Evolutionary conservation across 2,113 vertebrate species (phyloP).

Genomic region (Pongo abelii): DNA sequence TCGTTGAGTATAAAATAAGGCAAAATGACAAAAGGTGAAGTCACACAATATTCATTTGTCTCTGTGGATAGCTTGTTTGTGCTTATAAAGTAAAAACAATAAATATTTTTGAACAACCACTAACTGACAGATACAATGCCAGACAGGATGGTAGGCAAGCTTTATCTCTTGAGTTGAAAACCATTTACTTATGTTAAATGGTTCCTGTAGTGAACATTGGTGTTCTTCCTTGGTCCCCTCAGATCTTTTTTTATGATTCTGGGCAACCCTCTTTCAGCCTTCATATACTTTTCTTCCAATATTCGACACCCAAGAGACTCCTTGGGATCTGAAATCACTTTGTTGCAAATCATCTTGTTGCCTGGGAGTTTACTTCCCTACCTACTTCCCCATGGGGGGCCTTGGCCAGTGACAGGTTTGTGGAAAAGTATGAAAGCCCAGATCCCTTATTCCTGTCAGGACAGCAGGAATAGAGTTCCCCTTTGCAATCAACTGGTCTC

Average conservation of each 20-base stretch:
- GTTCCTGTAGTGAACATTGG: not conserved
- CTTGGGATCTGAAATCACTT: not conserved
- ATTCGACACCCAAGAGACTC: not conserved
- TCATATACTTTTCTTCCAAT: not conserved
- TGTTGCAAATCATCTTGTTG: not conserved
- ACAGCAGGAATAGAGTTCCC: not conserved
- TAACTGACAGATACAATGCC: not conserved
- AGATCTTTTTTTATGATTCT: not conserved
- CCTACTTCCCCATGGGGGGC: not conserved
- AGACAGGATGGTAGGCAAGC: not conserved
- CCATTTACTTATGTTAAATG: not conserved
- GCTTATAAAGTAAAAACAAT: constrained; percentile 4
- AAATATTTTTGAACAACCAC: not conserved
- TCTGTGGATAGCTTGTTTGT: not conserved
- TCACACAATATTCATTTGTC: not conserved
- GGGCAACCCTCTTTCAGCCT: not conserved
- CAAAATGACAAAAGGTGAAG: constrained; percentile 22
- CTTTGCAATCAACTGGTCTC: not conserved
- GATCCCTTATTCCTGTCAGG: not conserved
- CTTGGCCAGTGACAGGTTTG: not conserved
- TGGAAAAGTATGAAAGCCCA: not conserved
- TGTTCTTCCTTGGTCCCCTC: not conserved
- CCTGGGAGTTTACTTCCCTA: not conserved
- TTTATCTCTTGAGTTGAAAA: not conserved
- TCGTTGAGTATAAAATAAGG: not conserved